Base-by-base conservation (phyloP, 2,888 invertebrate genomes). In the Scaptomyza caliginosa region DNA sequence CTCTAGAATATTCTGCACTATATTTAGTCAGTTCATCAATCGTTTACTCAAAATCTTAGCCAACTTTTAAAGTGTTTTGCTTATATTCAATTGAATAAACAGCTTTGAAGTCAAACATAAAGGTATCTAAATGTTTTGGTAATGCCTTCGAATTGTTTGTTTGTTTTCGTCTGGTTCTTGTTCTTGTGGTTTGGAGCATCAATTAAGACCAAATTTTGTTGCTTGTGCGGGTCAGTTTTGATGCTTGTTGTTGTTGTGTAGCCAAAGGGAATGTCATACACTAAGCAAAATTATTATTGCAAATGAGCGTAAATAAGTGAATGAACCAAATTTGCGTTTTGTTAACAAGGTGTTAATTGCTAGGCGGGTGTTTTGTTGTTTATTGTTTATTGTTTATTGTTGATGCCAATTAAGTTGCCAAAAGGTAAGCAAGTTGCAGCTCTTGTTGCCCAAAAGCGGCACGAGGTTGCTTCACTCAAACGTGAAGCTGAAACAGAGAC, bases 271-370 rank as follows among this genome's bases (percentile, higher is more conserved):
- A 77, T 76, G 80, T 76, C 80, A n/a, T n/a, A 74, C 60, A 52
- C 42, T 48, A 57, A 43, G 65, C 68, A 67, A 74, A 77, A 71
- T 77, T 77, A 65, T 68, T 68, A 65, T 79, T 77, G 67, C 67
- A 74, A 74, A 71, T 74, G 57, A 62, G 72, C 11, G 30, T 51
- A n/a, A 17, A 40, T 5, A 51, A 11, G 23, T 8, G 10, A 48
- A 40, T 17, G 17, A 42, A 19, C n/a, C 17, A 57, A 16, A 28
- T 32, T 32, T 32, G 32, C 42, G 28, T 62, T 65, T 34, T 66
- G 69, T 78, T 80, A 80, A 84, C 81, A 78, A 80, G 81, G 80
- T 84, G 80, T 60, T 84, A 80, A 81, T 81, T 79, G 57, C 58
- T 58, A 62, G 71, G 83, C 78, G 82, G 79, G 71, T 77, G 74